Conservation (phyloP, 2,888 invertebrate genomes). For the Ommatoiulus sabulosus region DNA sequence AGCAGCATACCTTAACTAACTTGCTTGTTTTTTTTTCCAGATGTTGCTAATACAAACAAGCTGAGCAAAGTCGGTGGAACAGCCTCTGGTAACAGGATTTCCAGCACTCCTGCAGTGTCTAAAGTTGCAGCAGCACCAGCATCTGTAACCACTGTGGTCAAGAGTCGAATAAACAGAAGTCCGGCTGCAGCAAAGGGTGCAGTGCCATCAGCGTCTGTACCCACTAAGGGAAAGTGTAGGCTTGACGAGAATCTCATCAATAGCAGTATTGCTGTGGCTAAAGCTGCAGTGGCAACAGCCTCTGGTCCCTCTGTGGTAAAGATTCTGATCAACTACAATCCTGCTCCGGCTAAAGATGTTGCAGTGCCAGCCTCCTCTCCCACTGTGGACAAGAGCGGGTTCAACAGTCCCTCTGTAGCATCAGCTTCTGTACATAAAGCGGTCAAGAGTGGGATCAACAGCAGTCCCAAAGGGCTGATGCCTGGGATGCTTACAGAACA, state of each 20-base stretch:
- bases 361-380: too few relatives aligned
- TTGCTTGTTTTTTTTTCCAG: background rate
- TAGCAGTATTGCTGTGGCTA: too few relatives aligned
- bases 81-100: background rate
- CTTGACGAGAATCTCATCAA: too few relatives aligned
- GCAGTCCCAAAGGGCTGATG: background rate
- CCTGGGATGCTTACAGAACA: constrained; percentile 18
- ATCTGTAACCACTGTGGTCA: background rate
- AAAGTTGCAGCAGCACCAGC: background rate
- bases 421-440: background rate
- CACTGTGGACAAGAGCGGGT: background rate
- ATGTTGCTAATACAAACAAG: background rate
- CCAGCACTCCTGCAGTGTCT: background rate
- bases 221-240: too few relatives aligned
- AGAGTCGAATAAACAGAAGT: background rate
- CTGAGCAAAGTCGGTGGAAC: background rate
- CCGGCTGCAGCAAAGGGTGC: background rate
- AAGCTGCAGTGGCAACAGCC: too few relatives aligned
- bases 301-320: too few relatives aligned
- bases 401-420: background rate
- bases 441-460: background rate
- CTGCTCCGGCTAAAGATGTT: too few relatives aligned
- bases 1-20: too few relatives aligned
- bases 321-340: too few relatives aligned
- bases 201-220: background rate